A percentile compares a stretch with the other conserved stretches of the same genome.
Evolutionary conservation across 2,888 invertebrate species (phyloP).

Genomic region (Galerucella calmariensis): DNA sequence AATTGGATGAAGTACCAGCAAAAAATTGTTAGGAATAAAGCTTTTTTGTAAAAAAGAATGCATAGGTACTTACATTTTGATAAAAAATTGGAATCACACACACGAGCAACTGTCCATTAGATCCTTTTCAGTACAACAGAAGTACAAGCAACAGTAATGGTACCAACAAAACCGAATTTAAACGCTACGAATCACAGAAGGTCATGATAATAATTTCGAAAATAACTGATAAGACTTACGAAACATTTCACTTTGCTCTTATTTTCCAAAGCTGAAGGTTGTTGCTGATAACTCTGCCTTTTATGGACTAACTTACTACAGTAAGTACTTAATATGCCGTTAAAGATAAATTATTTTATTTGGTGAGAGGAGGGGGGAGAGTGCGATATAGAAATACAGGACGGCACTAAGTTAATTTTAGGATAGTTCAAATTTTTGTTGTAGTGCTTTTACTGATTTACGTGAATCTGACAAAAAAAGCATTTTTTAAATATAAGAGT

Average conservation of each 20-base stretch:
- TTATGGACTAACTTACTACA: conserved; percentile 1
- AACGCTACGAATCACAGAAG: conserved; percentile 3
- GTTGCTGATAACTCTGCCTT: conserved; percentile 7
- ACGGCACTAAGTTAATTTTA: neutral
- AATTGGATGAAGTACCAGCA: no score
- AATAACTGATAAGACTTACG: conserved; percentile 10
- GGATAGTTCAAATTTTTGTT: neutral
- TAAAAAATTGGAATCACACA: neutral
- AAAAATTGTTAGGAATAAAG: neutral
- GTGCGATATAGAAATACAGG: conserved; percentile 7
- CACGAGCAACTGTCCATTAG: neutral
- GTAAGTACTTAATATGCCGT: conserved; percentile 1
- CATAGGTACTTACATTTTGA: neutral
- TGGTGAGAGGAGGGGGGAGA: neutral
- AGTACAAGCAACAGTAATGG: neutral
- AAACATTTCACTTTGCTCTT: neutral
- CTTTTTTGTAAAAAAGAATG: neutral
- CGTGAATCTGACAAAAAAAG: no score
- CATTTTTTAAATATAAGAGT: no score
- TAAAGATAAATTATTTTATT: conserved; percentile 3
- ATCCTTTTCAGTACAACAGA: neutral
- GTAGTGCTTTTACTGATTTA: neutral
- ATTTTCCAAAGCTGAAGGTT: neutral
- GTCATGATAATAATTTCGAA: neutral
- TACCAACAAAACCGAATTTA: neutral